phyloP scores from a whole-genome alignment of 2,113 vertebrate species.

The Sceloporus tristichus region DNA sequence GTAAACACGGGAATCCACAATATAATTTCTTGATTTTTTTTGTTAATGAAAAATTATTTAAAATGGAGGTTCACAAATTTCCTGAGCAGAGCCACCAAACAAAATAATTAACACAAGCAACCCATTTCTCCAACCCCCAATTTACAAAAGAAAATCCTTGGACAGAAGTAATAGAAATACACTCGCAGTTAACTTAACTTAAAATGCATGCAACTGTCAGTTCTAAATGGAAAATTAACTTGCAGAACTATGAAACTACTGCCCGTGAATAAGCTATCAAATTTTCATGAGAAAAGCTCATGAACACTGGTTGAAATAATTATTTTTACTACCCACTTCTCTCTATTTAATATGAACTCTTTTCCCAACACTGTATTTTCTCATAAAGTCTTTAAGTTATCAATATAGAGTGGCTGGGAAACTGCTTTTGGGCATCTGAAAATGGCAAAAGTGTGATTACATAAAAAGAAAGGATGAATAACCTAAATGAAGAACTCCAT shows the following conservation, averaged over 20 bases:
- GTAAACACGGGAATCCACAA: no score
- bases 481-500: slow-evolving; percentile 7
- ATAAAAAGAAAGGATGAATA: slow-evolving; percentile 37
- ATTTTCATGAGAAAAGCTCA: slow-evolving; percentile 35
- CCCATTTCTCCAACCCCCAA: background rate
- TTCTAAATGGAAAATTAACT: slow-evolving; percentile 39
- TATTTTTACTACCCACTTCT: slow-evolving; percentile 30
- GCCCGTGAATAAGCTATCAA: slow-evolving; percentile 16
- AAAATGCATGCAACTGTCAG: slow-evolving; percentile 8
- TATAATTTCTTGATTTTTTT: no score
- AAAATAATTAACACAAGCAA: slow-evolving; percentile 9
- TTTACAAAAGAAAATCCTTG: background rate
- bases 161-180: background rate
- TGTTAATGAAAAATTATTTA: background rate
- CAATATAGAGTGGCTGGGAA: slow-evolving; percentile 27
- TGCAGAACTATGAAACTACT: slow-evolving; percentile 16
- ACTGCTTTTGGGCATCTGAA: slow-evolving; percentile 26
- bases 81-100: background rate
- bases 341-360: slow-evolving; percentile 7
- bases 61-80: background rate
- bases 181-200: slow-evolving; percentile 3
- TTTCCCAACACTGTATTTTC: slow-evolving; percentile 37
- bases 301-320: slow-evolving; percentile 15
- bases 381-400: slow-evolving; percentile 15
- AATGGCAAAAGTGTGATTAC: slow-evolving; percentile 40